Evolutionary conservation across 1,140 invertebrate genomes (phyloP).

Genomic region (Euura lappo): DNA sequence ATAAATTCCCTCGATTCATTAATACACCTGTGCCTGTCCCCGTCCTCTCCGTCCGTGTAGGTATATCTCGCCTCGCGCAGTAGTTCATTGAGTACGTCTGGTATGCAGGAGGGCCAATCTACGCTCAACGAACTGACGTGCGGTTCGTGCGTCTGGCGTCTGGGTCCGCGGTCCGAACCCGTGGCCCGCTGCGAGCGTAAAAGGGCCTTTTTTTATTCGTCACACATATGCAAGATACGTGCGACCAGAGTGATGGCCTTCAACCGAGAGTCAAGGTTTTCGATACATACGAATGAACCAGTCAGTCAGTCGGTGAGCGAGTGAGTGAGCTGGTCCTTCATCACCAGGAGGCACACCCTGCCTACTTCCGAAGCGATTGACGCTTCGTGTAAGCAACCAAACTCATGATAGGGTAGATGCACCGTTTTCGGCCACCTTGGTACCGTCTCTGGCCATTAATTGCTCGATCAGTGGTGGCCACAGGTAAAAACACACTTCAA

Average conservation of each 20-base stretch:
- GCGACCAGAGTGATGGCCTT: neutral
- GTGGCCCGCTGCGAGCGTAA: neutral
- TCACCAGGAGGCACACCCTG: neutral
- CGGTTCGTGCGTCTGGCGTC: neutral
- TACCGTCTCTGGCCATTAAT: too few relatives aligned
- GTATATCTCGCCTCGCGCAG: neutral
- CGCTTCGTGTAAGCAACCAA: too few relatives aligned
- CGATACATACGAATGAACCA: neutral
- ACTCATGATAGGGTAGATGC: too few relatives aligned
- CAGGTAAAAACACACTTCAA: too few relatives aligned
- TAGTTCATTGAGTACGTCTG: constrained; percentile 7
- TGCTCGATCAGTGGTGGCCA: too few relatives aligned
- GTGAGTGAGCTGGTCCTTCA: neutral
- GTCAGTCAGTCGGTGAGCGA: neutral
- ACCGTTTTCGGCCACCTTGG: too few relatives aligned
- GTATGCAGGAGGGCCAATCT: constrained; percentile 6
- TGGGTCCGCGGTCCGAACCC: neutral
- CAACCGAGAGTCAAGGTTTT: neutral
- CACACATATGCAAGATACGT: neutral
- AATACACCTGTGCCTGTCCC: neutral
- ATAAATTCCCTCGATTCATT: neutral
- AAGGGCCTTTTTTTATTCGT: neutral
- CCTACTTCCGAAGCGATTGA: too few relatives aligned
- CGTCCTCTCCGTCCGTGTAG: neutral
- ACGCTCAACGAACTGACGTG: neutral